Percentiles rank a stretch among this genome's conserved stretches.
Conservation (phyloP, 2,888 invertebrate genomes). For the Blastobasis adustella region DNA sequence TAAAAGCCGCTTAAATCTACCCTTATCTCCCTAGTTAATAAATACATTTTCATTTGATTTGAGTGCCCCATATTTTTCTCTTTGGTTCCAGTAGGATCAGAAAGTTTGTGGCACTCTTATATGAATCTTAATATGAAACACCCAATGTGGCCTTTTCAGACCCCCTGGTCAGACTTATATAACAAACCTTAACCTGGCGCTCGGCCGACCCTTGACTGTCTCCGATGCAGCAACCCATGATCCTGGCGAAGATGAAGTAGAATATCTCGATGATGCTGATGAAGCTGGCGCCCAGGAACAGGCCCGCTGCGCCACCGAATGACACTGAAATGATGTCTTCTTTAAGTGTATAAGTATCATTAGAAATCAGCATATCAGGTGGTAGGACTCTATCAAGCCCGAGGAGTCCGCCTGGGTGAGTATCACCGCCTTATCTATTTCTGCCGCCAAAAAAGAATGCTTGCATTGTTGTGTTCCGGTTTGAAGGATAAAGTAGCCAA, state of each 20-base stretch:
- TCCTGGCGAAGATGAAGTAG: slow-evolving; percentile 61
- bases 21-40: too few relatives aligned
- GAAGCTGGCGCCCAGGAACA: slow-evolving; percentile 79
- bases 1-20: too few relatives aligned
- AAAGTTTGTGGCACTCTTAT: not conserved
- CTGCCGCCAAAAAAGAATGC: too few relatives aligned
- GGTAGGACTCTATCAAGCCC: too few relatives aligned
- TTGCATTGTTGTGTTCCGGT: too few relatives aligned
- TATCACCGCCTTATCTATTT: too few relatives aligned
- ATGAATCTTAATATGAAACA: not conserved
- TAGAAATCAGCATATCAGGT: too few relatives aligned
- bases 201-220: not conserved
- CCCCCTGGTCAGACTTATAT: not conserved
- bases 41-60: too few relatives aligned
- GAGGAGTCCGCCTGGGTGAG: too few relatives aligned
- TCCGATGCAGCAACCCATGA: slow-evolving; percentile 1
- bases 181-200: slow-evolving; percentile 1
- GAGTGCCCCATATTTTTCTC: not conserved
- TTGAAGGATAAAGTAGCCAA: too few relatives aligned
- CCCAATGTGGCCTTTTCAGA: not conserved
- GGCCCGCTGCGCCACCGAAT: slow-evolving; percentile 76
- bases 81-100: not conserved
- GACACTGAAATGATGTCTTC: slow-evolving; percentile 54
- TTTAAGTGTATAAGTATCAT: too few relatives aligned
- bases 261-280: slow-evolving; percentile 76